Evolutionary conservation across 1,140 invertebrate species (phyloP).

Genomic region (Papilio polyxenes): DNA sequence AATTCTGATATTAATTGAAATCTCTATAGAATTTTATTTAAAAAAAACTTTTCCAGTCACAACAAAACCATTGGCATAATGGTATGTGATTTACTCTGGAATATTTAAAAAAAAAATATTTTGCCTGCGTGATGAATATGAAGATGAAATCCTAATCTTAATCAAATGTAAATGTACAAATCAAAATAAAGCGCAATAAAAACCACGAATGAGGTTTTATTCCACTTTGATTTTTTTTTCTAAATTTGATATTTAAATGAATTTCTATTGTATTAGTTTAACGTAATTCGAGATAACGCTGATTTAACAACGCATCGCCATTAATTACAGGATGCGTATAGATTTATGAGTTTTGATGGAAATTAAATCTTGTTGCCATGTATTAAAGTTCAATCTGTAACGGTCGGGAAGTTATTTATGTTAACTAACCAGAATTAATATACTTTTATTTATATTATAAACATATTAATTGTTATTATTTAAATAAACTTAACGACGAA

Average conservation of each 20-base stretch:
- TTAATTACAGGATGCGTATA: background rate
- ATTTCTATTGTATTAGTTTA: background rate
- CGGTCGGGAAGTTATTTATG: background rate
- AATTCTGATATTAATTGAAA: background rate
- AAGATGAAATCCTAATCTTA: too few species aligned
- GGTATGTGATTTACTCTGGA: too few species aligned
- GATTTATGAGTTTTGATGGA: background rate
- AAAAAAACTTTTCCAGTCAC: background rate
- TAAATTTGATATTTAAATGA: background rate
- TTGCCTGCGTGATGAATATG: too few species aligned
- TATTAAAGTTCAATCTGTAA: background rate
- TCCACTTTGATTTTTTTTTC: background rate
- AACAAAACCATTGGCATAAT: background rate
- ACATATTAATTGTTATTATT: too few species aligned
- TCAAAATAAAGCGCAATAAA: too few species aligned
- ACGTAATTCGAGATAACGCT: background rate
- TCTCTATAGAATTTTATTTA: background rate
- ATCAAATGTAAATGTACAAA: background rate
- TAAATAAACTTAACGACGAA: too few species aligned
- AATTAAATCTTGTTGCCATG: constrained; percentile 9
- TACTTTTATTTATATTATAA: too few species aligned
- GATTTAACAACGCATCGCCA: background rate
- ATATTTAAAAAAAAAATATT: too few species aligned
- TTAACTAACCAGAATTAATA: background rate
- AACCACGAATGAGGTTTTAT: background rate